A percentile compares a stretch with the other conserved stretches of the same genome.
Evolutionary conservation across 2,113 vertebrate genomes (phyloP).

Genomic region (Tragelaphus buxtoni): DNA sequence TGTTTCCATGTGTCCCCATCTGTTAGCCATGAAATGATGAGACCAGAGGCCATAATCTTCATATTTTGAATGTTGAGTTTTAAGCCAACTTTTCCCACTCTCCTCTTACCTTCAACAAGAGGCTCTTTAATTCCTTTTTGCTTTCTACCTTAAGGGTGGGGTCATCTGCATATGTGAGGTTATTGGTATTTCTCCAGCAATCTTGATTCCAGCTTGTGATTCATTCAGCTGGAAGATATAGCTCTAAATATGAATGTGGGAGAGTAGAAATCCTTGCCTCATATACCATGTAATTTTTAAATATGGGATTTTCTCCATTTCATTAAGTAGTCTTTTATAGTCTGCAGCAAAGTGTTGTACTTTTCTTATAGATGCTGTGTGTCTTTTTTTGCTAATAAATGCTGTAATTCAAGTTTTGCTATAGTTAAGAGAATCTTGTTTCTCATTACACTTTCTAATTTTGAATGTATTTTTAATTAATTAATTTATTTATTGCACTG

Average conservation of each 20-base stretch:
- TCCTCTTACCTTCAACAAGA: background rate
- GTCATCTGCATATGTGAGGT: background rate
- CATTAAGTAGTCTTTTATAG: background rate
- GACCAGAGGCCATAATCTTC: background rate
- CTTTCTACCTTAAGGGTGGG: background rate
- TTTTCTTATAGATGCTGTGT: background rate
- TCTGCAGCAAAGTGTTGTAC: background rate
- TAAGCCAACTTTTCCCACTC: background rate
- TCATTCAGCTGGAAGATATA: background rate
- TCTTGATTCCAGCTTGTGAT: background rate
- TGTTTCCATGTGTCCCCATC: background rate
- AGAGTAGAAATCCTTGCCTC: background rate
- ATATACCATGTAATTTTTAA: background rate
- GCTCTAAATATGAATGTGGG: background rate
- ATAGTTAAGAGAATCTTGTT: background rate
- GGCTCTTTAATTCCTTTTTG: background rate
- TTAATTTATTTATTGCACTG: background rate
- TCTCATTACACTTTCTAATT: background rate
- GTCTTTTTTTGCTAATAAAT: constrained; percentile 3
- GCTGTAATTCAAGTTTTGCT: background rate
- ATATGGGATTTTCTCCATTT: background rate
- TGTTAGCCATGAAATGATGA: background rate
- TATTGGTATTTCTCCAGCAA: background rate
- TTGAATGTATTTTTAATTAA: background rate
- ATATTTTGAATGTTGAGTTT: background rate